Evolutionary conservation across 2,113 vertebrate species (phyloP).

Genomic region (Brachionichthys hirsutus): DNA sequence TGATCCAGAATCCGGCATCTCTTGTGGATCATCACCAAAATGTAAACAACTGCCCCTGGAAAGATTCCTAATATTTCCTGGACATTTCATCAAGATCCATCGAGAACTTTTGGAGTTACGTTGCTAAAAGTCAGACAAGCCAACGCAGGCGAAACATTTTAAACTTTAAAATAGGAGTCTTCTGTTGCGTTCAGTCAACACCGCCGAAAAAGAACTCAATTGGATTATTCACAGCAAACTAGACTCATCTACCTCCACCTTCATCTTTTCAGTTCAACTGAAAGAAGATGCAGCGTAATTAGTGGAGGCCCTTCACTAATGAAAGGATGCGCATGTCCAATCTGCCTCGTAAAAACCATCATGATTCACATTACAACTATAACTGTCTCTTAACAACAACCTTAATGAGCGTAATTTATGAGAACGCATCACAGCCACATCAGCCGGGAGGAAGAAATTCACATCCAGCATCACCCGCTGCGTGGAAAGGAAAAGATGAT

Average conservation of each 20-base stretch:
- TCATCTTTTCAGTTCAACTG: conserved; percentile 3
- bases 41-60: too few relatives aligned
- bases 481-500: background rate
- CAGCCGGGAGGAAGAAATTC: conserved; percentile 22
- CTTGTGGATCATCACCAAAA: too few relatives aligned
- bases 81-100: too few relatives aligned
- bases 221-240: conserved; percentile 26
- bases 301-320: conserved; percentile 8
- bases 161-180: too few relatives aligned
- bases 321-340: conserved; percentile 18
- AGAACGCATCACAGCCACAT: conserved; percentile 23
- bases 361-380: conserved; percentile 21
- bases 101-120: too few relatives aligned
- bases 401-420: conserved; percentile 48
- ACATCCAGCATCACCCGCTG: conserved; percentile 9
- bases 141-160: too few relatives aligned
- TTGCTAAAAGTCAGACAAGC: too few relatives aligned
- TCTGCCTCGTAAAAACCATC: conserved; percentile 30
- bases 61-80: too few relatives aligned
- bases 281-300: conserved; percentile 12
- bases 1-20: too few relatives aligned
- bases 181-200: conserved; percentile 20
- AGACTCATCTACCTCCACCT: conserved; percentile 39
- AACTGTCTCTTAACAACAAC: conserved; percentile 36
- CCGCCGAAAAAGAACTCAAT: background rate